phyloP scores from a whole-genome alignment of 2,113 vertebrate genomes.

The Leptobrachium ailaonicum region DNA sequence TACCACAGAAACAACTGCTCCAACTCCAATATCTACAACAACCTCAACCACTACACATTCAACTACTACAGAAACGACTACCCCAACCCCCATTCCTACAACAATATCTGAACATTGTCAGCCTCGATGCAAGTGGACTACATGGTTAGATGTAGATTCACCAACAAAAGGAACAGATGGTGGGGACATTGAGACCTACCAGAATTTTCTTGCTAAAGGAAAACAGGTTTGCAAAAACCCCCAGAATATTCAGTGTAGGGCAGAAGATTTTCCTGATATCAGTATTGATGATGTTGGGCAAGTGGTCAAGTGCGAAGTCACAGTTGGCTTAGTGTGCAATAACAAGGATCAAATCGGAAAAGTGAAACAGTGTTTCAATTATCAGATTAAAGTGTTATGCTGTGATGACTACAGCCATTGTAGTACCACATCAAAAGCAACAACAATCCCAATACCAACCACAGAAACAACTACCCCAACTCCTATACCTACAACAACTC shows the following conservation, averaged over 20 bases:
- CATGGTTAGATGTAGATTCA: constrained; percentile 63
- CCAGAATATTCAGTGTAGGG: constrained; percentile 61
- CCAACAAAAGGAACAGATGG: constrained; percentile 55
- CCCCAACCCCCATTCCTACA: constrained; percentile 52
- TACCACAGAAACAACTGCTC: accelerated
- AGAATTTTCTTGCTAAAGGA: constrained; percentile 65
- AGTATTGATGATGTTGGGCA: constrained; percentile 56
- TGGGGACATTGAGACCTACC: constrained; percentile 70
- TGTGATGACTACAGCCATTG: constrained; percentile 55
- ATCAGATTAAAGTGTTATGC: constrained; percentile 64
- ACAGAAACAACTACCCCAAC: neutral
- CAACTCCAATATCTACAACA: accelerated
- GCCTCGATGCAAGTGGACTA: constrained; percentile 62
- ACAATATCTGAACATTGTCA: neutral
- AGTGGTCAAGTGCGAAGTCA: constrained; percentile 60
- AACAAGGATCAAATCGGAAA: constrained; percentile 65
- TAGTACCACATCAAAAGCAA: constrained; percentile 41
- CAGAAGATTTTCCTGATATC: constrained; percentile 55
- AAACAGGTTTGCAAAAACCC: constrained; percentile 61
- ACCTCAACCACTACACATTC: accelerated
- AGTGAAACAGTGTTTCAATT: constrained; percentile 64
- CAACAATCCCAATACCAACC: neutral
- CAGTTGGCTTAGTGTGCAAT: constrained; percentile 59
- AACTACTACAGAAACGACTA: neutral
- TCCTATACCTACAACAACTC: accelerated